A percentile compares a stretch with the other conserved stretches of the same genome.
These are phyloP conservation scores for Synergus laeviventris DNA, from an alignment of 2,888 invertebrate species.

Conservation along the genomic window DNA sequence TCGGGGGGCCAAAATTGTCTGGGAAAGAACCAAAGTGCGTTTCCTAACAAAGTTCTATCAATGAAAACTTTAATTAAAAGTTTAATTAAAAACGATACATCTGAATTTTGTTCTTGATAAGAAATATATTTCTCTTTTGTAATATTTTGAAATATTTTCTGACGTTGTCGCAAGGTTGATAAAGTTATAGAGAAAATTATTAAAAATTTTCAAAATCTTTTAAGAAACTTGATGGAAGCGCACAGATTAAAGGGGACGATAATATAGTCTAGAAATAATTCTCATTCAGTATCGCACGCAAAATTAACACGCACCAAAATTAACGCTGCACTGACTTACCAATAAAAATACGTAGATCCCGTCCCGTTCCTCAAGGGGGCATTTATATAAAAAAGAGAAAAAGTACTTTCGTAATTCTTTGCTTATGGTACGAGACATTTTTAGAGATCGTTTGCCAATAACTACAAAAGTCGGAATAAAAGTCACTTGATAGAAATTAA, in stretches of 20 bases:
- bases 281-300: conserved; percentile 59
- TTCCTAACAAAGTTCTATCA: background rate
- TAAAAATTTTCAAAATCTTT: background rate
- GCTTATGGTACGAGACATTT: conserved; percentile 5
- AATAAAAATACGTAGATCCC: conserved; percentile 28
- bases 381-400: background rate
- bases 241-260: background rate
- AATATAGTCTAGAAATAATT: background rate
- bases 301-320: conserved; percentile 63
- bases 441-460: background rate
- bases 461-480: background rate
- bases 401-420: background rate
- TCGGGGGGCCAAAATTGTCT: background rate
- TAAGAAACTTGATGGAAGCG: background rate
- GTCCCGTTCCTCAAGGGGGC: background rate
- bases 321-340: conserved; percentile 59
- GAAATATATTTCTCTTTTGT: background rate
- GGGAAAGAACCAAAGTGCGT: background rate
- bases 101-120: background rate
- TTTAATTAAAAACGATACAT: too few species aligned
- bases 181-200: background rate
- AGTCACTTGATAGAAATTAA: background rate
- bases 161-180: background rate
- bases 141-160: too few species aligned
- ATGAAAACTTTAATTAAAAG: too few species aligned